Evolutionary conservation across 1,140 invertebrate genomes (phyloP).

Genomic region (Heliconius hermathena): DNA sequence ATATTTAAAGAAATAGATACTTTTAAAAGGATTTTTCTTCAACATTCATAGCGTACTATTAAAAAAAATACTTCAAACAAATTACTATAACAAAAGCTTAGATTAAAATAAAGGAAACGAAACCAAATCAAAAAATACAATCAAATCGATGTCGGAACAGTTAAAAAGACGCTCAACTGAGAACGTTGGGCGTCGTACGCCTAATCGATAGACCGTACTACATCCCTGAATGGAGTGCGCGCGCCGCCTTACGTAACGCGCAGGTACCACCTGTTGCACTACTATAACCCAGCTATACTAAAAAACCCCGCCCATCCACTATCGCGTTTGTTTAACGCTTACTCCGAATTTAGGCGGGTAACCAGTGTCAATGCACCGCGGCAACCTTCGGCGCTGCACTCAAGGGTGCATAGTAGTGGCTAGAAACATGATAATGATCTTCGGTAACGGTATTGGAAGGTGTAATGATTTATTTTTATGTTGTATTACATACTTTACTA

Average conservation of each 20-base stretch:
- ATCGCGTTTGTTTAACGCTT: constrained; percentile 40
- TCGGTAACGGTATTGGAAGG: constrained; percentile 61
- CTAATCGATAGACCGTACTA: constrained; percentile 74
- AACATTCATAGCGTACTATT: background rate
- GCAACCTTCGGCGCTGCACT: constrained; percentile 76
- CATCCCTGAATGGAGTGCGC: constrained; percentile 72
- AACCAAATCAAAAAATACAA: constrained; percentile 56
- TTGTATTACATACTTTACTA: background rate
- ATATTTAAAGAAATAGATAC: background rate
- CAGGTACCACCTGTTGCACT: constrained; percentile 74
- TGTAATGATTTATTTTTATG: constrained; percentile 30
- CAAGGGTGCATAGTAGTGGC: constrained; percentile 74
- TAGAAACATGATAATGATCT: constrained; percentile 73
- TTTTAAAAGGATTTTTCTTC: background rate
- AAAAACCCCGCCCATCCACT: constrained; percentile 50
- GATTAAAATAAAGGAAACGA: background rate
- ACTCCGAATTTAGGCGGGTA: constrained; percentile 58
- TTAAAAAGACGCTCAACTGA: constrained; percentile 60
- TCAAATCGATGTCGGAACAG: constrained; percentile 54
- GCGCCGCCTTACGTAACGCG: constrained; percentile 76
- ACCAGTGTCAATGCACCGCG: constrained; percentile 71
- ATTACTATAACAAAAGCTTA: background rate
- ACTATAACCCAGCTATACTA: constrained; percentile 64
- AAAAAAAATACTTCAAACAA: background rate
- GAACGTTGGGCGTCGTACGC: constrained; percentile 69